Percentiles rank a stretch among this genome's conserved stretches.
Conservation (phyloP, 2,113 vertebrate species). For the Xenopus tropicalis region DNA sequence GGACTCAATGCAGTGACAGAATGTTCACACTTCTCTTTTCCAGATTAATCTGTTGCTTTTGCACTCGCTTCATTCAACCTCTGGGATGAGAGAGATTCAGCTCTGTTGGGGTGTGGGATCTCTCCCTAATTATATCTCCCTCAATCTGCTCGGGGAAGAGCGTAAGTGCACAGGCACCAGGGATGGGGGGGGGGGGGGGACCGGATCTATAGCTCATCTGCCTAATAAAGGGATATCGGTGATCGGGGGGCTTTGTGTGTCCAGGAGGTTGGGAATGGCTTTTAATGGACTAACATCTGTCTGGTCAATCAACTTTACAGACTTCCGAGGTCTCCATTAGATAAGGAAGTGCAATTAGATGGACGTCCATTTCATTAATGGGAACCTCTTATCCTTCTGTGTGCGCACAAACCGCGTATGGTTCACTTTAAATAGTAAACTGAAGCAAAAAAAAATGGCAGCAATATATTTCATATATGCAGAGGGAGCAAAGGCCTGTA, state of each 20-base stretch:
- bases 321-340: neutral
- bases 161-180: neutral
- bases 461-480: no score
- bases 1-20: slow-evolving; percentile 6
- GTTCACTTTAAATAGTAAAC: no score
- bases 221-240: neutral
- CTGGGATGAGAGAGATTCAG: slow-evolving; percentile 20
- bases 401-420: no score
- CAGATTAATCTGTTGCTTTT: slow-evolving; percentile 3
- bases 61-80: slow-evolving; percentile 12
- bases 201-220: slow-evolving; percentile 3
- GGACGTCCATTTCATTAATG: no score
- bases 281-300: slow-evolving; percentile 5
- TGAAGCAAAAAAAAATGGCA: no score
- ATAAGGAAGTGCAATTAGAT: neutral
- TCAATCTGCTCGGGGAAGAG: neutral
- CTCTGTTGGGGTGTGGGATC: neutral
- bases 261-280: neutral
- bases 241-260: neutral
- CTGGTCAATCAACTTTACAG: slow-evolving; percentile 3
- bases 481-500: no score
- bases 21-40: slow-evolving; percentile 3
- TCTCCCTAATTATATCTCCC: slow-evolving; percentile 10
- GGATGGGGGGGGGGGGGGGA: neutral
- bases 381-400: no score